phyloP scores from a whole-genome alignment of 2,797 vertebrate genomes.

The Aythya fuligula region DNA sequence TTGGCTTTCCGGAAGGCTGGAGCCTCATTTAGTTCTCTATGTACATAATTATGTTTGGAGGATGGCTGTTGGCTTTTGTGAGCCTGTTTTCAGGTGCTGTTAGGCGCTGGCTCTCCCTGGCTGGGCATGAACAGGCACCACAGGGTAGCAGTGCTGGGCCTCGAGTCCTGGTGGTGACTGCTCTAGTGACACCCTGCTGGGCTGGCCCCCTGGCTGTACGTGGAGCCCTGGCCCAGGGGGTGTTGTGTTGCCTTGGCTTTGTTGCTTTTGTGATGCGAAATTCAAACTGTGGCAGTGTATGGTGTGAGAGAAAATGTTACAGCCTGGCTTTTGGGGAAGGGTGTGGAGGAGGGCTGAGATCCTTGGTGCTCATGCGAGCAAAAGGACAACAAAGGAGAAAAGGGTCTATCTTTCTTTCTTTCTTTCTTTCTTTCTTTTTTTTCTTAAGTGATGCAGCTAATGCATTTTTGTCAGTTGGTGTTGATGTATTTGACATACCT shows the following conservation, averaged over 20 bases:
- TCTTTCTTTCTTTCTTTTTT: not conserved
- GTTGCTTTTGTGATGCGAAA: not conserved
- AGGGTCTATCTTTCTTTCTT: not conserved
- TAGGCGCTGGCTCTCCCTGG: not conserved
- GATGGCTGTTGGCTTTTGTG: not conserved
- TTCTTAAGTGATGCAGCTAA: not conserved
- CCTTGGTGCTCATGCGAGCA: not conserved
- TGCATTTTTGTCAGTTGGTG: not conserved
- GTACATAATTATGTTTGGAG: not conserved
- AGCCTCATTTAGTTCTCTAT: not conserved
- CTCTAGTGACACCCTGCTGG: not conserved
- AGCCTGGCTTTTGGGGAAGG: not conserved
- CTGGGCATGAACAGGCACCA: not conserved
- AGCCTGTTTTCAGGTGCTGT: not conserved
- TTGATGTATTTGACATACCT: not conserved
- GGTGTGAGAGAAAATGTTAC: not conserved
- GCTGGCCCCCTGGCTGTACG: not conserved
- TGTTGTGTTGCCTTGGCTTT: not conserved
- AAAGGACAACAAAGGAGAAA: not conserved
- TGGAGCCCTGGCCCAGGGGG: not conserved
- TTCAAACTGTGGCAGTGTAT: accelerated
- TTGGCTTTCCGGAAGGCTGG: not conserved
- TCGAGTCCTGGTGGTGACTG: not conserved
- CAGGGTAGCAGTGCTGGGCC: not conserved
- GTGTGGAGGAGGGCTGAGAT: not conserved